A percentile compares a stretch with the other conserved stretches of the same genome.
phyloP scores from a whole-genome alignment of 37 sponge, comb jelly and placozoan genomes.

The Oscarella lobularis region DNA sequence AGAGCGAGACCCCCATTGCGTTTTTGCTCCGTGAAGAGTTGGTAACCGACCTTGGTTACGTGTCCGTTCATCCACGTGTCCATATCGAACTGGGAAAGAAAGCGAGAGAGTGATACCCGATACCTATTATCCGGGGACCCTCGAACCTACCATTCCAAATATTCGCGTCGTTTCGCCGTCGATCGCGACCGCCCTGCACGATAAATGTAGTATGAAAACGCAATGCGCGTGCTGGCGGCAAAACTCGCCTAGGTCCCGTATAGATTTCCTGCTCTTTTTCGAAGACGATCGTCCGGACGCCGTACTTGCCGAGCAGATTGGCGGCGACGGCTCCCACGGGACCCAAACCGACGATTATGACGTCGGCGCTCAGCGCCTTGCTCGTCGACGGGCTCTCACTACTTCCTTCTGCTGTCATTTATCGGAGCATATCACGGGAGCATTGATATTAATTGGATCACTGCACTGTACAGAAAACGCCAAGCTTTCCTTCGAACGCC shows the following conservation, averaged over 20 bases:
- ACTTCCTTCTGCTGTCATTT: too few relatives aligned
- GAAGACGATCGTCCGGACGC: not conserved
- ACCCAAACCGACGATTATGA: constrained; percentile 3
- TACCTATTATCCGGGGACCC: too few relatives aligned
- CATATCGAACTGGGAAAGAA: not conserved
- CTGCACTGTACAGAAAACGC: too few relatives aligned
- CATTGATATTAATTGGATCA: too few relatives aligned
- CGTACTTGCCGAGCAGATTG: constrained; percentile 1
- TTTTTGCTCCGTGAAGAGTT: not conserved
- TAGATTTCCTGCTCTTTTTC: not conserved
- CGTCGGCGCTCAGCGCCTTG: too few relatives aligned
- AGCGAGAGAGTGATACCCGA: too few relatives aligned
- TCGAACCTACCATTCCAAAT: constrained; percentile 6
- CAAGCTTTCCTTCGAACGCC: too few relatives aligned
- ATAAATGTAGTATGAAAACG: not conserved
- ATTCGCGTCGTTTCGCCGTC: not conserved
- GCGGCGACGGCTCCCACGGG: constrained; percentile 6
- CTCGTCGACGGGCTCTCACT: too few relatives aligned
- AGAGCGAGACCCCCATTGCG: too few relatives aligned
- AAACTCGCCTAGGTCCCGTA: not conserved
- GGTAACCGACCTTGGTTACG: not conserved
- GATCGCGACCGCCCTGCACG: constrained; percentile 4
- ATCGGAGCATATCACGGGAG: too few relatives aligned
- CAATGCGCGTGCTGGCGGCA: not conserved
- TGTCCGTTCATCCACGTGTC: not conserved